Evolutionary conservation across 2,888 invertebrate genomes (phyloP).

Genomic region (Aphrophora alni): DNA sequence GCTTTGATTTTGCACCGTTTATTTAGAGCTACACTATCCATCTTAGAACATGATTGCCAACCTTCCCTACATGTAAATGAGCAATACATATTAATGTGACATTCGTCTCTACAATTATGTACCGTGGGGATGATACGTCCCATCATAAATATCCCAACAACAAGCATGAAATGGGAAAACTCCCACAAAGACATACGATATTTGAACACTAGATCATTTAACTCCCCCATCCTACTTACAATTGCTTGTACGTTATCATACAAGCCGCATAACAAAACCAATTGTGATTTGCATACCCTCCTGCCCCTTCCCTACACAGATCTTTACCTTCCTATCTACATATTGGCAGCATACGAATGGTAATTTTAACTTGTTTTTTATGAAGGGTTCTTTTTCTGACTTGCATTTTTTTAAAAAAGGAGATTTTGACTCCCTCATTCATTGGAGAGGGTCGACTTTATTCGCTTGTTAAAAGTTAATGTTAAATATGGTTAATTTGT

Average conservation of each 20-base stretch:
- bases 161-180: background rate
- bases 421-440: constrained; percentile 24
- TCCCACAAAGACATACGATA: background rate
- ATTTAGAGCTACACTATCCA: no score
- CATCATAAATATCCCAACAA: background rate
- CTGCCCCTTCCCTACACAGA: background rate
- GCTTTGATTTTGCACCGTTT: no score
- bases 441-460: background rate
- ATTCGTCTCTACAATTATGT: background rate
- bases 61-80: constrained; percentile 6
- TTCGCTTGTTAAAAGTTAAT: constrained; percentile 29
- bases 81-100: constrained; percentile 2
- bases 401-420: constrained; percentile 28
- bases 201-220: background rate
- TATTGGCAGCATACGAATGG: constrained; percentile 44
- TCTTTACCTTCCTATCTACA: constrained; percentile 22
- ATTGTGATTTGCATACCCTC: constrained; percentile 25
- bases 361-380: constrained; percentile 46
- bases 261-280: constrained; percentile 26
- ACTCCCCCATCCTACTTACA: background rate
- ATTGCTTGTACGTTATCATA: background rate
- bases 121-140: background rate
- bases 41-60: background rate
- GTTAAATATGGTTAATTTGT: constrained; percentile 26
- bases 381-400: constrained; percentile 36